Evolutionary conservation across 1,140 invertebrate species (phyloP), one percentile per base, ranked within the genome.

Genomic region (Drosophila sturtevanti): DNA sequence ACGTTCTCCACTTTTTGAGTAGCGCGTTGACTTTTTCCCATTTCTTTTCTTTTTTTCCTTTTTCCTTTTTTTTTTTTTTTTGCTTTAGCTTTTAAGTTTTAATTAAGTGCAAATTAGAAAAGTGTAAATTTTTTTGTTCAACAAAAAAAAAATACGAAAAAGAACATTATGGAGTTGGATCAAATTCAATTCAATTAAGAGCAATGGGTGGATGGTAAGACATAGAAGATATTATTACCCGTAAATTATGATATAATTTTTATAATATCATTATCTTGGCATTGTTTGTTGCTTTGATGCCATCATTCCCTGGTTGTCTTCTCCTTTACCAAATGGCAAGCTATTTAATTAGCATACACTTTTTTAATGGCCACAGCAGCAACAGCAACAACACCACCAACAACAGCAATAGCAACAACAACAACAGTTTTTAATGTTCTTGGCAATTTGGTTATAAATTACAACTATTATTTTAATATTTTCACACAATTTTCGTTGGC

Each of bases 41-140:
- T 24, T 24, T 71, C 66, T 55, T 11, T 14, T 7, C 41, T 18
- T 34, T 27, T 37, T 37, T 22, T 34, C 18, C 9, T 9, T 44
- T 31, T 60, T 54, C 60, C 22, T 72, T 68, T 59, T 9, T 9
- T 10, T 16, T 21, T 41, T 21, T 37, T 37, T 24, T 34, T 24
- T 7, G n/a, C 37, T 34, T 61, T 51, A 60, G 41, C 41, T 34
- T 74, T 72, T 55, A 59, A 79, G 76, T 87, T 87, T 87, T 87
- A 87, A 87, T 89, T 87, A 87, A 87, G 84, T 89, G 79, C 77
- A 84, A 87, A 84, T 87, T 89, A 73, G 70, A 77, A 69, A 69
- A 72, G 84, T 77, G 76, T 71, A 51, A 71, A 59, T 74, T 74
- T 81, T 70, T 55, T 52, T 1, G 5, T n/a, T n/a, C n/a, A 31